Base-by-base conservation (phyloP, 1,140 invertebrate genomes). In the Muscidifurax raptorellus region DNA sequence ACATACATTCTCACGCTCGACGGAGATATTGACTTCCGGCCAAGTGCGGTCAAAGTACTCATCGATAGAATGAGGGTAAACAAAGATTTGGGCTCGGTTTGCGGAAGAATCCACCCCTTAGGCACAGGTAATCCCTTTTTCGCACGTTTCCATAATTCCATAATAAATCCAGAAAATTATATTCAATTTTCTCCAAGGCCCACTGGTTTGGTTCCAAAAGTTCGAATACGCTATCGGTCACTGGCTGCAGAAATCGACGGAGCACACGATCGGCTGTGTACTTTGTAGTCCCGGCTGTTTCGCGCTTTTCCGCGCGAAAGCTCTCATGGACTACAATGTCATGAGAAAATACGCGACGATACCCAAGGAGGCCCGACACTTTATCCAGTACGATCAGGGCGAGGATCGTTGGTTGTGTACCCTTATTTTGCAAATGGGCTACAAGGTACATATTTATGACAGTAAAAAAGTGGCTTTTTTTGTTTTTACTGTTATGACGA, bases 231-330 rank as follows among this genome's bases (percentile, higher is more conserved):
- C 98, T 4, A 96, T 98, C 89, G 97, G 97, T 69, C 98, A 98
- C 94, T 98, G 98, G 98, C 94, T 98, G 71, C 98, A 98, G 93
- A 98, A 98, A 91, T 97, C 98, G n/a, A 98, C 98, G 0, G 98
- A 98, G 91, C 97, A 98, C 89, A 96, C 97, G 88, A 97, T 97
- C 88, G 97, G 96, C 2, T 98, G 97, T 90, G 97, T 98, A 2
- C 94, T 98, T 9, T 98, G 97, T 92, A 97, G 96, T 90, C 98
- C 98, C 22, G 98, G 98, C 40, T 98, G 98, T 92, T 99, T 99
- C 92, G 98, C 97, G 12, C 92, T 99, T 1, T 98, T 98, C 89
- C 94, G 98, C 84, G 97, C 96, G 12, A 96, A 96, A 90, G 96
- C 97, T 32, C 93, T 99, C 2, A 98, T 98, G 97, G 97, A 98